Base-by-base conservation (phyloP, 2,113 vertebrate genomes). In the Furnarius figulus region DNA sequence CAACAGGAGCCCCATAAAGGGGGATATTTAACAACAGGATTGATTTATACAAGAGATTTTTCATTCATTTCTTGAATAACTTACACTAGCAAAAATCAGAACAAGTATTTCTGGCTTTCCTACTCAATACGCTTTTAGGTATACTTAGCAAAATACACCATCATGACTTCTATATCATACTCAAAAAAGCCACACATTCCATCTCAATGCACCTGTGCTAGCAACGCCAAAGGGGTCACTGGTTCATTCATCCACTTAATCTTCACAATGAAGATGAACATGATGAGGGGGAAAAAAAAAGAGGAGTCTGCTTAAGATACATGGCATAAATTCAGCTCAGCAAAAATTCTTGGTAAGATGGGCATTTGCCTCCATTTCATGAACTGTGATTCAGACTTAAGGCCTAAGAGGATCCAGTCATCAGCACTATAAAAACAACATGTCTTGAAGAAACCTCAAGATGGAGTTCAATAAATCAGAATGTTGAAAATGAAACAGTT, bases 351-450 rank as follows among this genome's bases (percentile, higher is more conserved):
- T 8, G 12, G 6, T 10, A 37, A 53, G 16, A 14, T 4, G 20
- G 12, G 8, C 23, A 35, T 49, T 66, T 78, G 8, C 30, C 37
- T 87, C 1, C 6, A 8, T 84, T 78, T 86, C 24, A 46, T 83
- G 33, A 75, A 67, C 21, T 23, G 18, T 42, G 33, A 42, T 10
- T 63, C n/a, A 47, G 21, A 44, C 46, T 65, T 63, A 79, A 50
- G n/a, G 23, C 30, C 19, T 61, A 76, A 52, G 3, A 80, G 18
- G 9, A 73, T 18, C 9, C 33, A 70, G 21, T 42, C 14, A 77
- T 24, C 9, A 85, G 14, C 1, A 0, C 1, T 6, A 30, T 46
- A 46, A 63, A 91, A 75, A 28, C 17, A 73, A 0, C 12, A 35
- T 35, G 16, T 87, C 18, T 61, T 55, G n/a, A 91, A 87, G 31